A percentile compares a stretch with the other conserved stretches of the same genome.
Conservation (phyloP, 2,797 vertebrate genomes). For the Monodelphis domestica region DNA sequence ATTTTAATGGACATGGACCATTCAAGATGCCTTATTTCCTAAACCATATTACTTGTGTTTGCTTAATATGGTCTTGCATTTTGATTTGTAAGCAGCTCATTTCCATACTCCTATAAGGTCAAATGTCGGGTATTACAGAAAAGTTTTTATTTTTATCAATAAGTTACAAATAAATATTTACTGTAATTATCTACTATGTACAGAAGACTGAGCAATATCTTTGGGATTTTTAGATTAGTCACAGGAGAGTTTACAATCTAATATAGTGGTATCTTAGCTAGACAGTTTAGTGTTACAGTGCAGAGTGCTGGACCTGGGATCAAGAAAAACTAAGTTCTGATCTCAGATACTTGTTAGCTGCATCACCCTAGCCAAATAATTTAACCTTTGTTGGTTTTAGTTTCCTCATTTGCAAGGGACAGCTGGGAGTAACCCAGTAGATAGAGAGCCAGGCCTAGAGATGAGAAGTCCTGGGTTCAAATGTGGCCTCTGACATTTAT, state of each 20-base stretch:
- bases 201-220: neutral
- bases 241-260: neutral
- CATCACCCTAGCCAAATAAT: neutral
- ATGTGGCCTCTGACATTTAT: too few relatives aligned
- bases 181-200: neutral
- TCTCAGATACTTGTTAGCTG: neutral
- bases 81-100: constrained; percentile 68
- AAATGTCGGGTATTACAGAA: constrained; percentile 65
- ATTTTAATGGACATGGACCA: constrained; percentile 18
- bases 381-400: neutral
- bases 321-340: neutral
- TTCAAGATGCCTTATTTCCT: constrained; percentile 43
- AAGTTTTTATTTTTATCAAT: constrained; percentile 57
- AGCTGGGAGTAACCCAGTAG: too few relatives aligned
- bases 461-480: too few relatives aligned
- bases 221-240: neutral
- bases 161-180: neutral
- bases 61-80: constrained; percentile 56
- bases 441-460: too few relatives aligned
- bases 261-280: neutral
- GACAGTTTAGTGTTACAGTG: neutral
- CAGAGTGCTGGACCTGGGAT: neutral
- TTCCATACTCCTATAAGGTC: constrained; percentile 45
- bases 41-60: constrained; percentile 57
- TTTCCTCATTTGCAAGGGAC: neutral